Base-by-base conservation (phyloP, 2,113 vertebrate genomes). In the Mola mola region DNA sequence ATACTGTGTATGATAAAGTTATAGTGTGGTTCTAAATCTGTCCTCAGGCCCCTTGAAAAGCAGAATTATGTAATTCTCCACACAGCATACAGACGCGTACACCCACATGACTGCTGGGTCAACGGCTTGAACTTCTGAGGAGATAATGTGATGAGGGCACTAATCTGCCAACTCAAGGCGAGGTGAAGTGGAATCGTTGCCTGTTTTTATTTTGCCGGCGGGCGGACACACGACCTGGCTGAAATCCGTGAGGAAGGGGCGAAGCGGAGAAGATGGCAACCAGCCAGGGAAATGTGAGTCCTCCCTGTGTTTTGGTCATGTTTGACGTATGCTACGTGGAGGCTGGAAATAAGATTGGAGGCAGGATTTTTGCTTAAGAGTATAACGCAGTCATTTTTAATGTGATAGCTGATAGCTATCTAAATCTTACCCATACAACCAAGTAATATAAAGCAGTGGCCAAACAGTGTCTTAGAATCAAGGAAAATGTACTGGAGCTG, bases 281-380 rank as follows among this genome's bases (percentile, higher is more conserved):
- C 57, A 63, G 82, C 78, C 78, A 73, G 50, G 43, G 67, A 82
- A 81, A 81, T 83, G 73, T 60, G 82, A 75, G 81, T 68, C 78
- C 62, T 71, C 36, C 46, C 65, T 69, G 71, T 78, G 56, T 75
- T 66, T 72, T 81, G 84, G 72, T 84, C 71, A 78, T 75, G 84
- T 65, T 53, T 82, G 78, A 77, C 34, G 38, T 71, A n/a, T 52
- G 28, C 77, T 84, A 84, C 75, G 83, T 85, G 87, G 75, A 85
- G 75, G 76, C 62, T 42, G 49, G 49, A 76, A 87, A 89, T 88
- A 90, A 90, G 83, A 84, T 71, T 66, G 55, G 62, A 70, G 86
- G 81, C 59, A 78, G 78, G 78, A 76, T 77, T 85, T 72, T 73
- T 59, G 71, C 76, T 75, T 71, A 74, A 78, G 44, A 74, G 47